Evolutionary conservation across 64 coral and sea anemone genomes (phyloP), one percentile per base, ranked within the genome.

Genomic region (Montipora efflorescens): DNA sequence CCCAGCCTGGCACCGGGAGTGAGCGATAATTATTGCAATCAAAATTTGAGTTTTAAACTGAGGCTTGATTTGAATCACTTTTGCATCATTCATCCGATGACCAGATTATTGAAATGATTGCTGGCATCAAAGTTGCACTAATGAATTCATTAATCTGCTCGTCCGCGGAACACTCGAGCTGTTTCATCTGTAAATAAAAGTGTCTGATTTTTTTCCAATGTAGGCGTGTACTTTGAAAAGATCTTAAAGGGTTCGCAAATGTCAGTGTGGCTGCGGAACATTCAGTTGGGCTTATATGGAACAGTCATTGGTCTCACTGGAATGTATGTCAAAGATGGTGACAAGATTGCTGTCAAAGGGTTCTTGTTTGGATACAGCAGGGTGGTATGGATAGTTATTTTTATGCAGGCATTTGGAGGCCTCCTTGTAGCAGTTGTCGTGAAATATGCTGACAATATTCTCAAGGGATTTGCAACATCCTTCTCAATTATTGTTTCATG

Each of bases 161-260:
- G 36, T 36, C 36, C 1, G 36, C 2, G 36, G 1, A 36, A 36
- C 36, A 36, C 36, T 36, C 36, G 1, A 36, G 36, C 36, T 36
- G 1, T 36, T 36, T 36, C 36, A 36, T 57, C 53, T 8, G 11
- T 64, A 12, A 64, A 12, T 64, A 16, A 64, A 4, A 3, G 13
- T 52, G 5, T 88, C 22, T 81, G 25, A 80, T 59, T 15, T 3
- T 43, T 3, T 9, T 46, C 25, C 25, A 18, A 89, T 87, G 12
- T 11, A 96, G 98, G 98, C 90, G 95, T 99, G 5, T 99, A 99
- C 76, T 99, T 99, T 96, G 98, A 99, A 80, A 99, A 99, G 68
- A 99, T 99, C 75, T 76, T 99, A 49, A 99, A 99, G 13, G 98
- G 98, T 3, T 92, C 78, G 4, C 76, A 92, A 70, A 80, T 80